These are phyloP conservation scores for Herpetotheres cachinnans DNA, from an alignment of 2,113 vertebrate species.

Conservation along the genomic window DNA sequence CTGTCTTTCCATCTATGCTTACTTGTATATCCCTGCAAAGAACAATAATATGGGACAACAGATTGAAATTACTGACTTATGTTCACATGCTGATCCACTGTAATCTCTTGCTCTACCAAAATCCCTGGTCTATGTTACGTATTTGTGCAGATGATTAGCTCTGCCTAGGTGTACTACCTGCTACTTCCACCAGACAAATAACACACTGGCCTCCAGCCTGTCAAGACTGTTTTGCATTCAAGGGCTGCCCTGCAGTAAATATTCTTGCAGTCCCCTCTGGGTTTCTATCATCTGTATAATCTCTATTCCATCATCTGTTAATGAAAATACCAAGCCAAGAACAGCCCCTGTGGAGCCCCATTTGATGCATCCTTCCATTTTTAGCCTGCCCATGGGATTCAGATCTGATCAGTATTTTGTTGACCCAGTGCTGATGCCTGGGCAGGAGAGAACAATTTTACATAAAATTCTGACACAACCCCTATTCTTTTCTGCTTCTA, in stretches of 20 bases:
- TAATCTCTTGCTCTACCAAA: not conserved
- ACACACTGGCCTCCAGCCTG: not conserved
- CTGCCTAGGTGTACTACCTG: not conserved
- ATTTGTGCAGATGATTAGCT: not conserved
- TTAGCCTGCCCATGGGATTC: not conserved
- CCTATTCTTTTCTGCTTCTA: conserved; percentile 54
- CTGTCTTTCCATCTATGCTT: not conserved
- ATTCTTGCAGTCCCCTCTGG: not conserved
- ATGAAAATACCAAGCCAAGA: not conserved
- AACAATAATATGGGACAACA: not conserved
- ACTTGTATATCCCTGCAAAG: not conserved
- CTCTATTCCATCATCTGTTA: not conserved
- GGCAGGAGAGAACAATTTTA: conserved; percentile 21
- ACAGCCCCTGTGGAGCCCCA: not conserved
- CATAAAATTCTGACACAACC: conserved; percentile 27
- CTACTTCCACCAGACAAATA: not conserved
- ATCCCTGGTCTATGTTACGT: not conserved
- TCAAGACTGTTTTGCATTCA: not conserved
- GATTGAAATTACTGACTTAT: not conserved
- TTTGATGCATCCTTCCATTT: conserved; percentile 37
- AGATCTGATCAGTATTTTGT: conserved; percentile 17
- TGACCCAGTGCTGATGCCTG: conserved; percentile 12
- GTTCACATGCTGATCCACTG: not conserved
- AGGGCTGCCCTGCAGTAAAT: not conserved
- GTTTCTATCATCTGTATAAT: not conserved